Evolutionary conservation across 2,888 invertebrate genomes (phyloP), one percentile per base, ranked within the genome.

Genomic region (Macropis europaea): DNA sequence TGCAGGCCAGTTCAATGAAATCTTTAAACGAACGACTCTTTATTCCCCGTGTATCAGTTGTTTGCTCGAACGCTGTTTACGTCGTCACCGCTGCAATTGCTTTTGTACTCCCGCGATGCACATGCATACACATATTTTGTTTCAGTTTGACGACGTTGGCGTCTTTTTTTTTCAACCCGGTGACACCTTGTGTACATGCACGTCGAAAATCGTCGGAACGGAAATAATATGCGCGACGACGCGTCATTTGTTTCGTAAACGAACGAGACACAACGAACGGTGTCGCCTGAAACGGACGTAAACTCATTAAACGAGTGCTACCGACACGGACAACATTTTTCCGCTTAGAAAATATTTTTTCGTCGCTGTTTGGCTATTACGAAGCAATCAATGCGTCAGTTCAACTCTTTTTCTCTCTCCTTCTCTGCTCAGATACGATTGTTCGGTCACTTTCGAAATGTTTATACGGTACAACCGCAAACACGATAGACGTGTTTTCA

Each of bases 21-120:
- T 87, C 86, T 86, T 82, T 82, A 80, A 84, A 79, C 80, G 78
- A 69, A 75, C 73, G 76, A 68, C 79, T 83, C 82, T 82, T 85
- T 83, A 85, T 84, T 86, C 79, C 70, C 82, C 82, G 43, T 76
- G 77, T 85, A 87, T 87, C 86, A 83, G 81, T 83, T 87, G 85
- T 87, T 87, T 87, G 84, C 80, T 82, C 82, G 81, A n/a, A 77
- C 82, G 81, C 83, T 86, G 83, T 87, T 87, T 86, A 85, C 83
- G 79, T 59, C 73, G 66, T 71, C 68, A 70, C 76, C 57, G 64
- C 66, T 66, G 62, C 73, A 64, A 68, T 77, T 76, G 76, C 76
- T 66, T 79, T 75, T 72, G 73, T 70, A 53, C 68, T 47, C 22
- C 40, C 38, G n/a, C n/a, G 15, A 38, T 13, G 40, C 43, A 34